Evolutionary conservation across 2,797 vertebrate genomes (phyloP).

Genomic region (Tokudaia tokunoshimensis): DNA sequence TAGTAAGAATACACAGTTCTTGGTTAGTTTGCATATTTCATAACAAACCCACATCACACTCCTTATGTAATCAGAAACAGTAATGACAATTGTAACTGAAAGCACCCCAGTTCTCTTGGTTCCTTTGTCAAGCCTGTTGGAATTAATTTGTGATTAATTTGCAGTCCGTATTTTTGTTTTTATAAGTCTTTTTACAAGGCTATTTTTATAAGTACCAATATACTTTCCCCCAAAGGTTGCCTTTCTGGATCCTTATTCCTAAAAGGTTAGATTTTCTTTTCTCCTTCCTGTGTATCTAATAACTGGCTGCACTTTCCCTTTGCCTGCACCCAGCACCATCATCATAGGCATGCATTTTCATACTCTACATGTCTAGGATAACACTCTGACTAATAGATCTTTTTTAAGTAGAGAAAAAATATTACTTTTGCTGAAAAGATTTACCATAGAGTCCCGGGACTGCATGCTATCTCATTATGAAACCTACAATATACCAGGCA

Average conservation of each 20-base stretch:
- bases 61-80: constrained; percentile 47
- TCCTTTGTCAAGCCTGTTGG: constrained; percentile 22
- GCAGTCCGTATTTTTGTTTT: constrained; percentile 41
- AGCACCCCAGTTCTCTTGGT: not conserved
- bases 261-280: constrained; percentile 25
- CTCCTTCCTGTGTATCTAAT: not conserved
- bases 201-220: constrained; percentile 24
- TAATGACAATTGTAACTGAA: constrained; percentile 18
- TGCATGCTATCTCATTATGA: not conserved
- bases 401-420: not conserved
- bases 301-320: not conserved
- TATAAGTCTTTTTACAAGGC: constrained; percentile 6
- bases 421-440: constrained; percentile 12
- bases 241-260: not conserved
- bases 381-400: not conserved
- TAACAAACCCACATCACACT: not conserved
- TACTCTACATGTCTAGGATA: not conserved
- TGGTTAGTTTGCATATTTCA: constrained; percentile 49
- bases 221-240: not conserved
- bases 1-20: constrained; percentile 16
- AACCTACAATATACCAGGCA: not conserved
- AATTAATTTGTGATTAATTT: not conserved
- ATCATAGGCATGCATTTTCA: not conserved
- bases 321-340: not conserved
- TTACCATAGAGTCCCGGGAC: not conserved